Conservation (phyloP, 2,888 invertebrate genomes). For the Melanargia galathea region DNA sequence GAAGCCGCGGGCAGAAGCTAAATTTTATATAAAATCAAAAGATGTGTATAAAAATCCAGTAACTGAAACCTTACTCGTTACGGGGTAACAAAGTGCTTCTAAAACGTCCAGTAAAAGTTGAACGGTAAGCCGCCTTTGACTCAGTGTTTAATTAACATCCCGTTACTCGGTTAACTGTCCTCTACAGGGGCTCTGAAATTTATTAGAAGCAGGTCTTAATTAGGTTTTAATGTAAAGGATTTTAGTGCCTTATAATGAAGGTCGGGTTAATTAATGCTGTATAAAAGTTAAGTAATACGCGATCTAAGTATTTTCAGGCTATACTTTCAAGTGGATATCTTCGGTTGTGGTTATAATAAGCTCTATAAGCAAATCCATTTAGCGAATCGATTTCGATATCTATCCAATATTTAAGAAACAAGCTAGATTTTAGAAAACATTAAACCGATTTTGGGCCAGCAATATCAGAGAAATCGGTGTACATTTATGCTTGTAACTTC, state of each 20-base stretch:
- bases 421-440: too few relatives aligned
- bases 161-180: background rate
- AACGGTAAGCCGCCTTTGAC: conserved; percentile 2
- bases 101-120: background rate
- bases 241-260: conserved; percentile 6
- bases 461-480: too few relatives aligned
- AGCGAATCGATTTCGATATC: too few relatives aligned
- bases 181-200: background rate
- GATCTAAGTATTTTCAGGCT: too few relatives aligned
- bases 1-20: too few relatives aligned
- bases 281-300: background rate
- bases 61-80: background rate
- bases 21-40: too few relatives aligned
- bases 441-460: too few relatives aligned
- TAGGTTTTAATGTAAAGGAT: background rate
- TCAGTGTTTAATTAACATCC: background rate
- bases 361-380: too few relatives aligned
- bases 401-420: too few relatives aligned
- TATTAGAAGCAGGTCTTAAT: background rate
- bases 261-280: background rate
- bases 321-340: too few relatives aligned
- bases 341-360: too few relatives aligned
- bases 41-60: background rate
- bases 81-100: background rate
- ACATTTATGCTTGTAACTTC: too few relatives aligned